Conservation (phyloP, 2,113 vertebrate species). For the Panthera uncia region DNA sequence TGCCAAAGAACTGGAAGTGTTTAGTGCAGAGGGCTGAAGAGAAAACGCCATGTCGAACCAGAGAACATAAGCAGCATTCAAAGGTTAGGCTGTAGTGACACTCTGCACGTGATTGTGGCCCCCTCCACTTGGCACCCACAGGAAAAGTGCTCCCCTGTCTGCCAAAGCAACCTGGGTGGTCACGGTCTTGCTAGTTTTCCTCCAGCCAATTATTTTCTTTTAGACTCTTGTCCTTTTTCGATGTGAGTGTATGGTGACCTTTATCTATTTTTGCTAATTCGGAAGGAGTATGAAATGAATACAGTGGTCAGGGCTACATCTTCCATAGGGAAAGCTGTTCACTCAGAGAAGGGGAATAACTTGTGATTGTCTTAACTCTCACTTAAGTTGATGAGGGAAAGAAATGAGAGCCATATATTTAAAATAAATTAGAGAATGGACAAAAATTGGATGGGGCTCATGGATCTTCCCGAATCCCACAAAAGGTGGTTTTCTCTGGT, state of each 20-base stretch:
- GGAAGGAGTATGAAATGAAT: not conserved
- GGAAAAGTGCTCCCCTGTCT: not conserved
- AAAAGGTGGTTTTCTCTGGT: not conserved
- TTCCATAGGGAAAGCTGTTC: not conserved
- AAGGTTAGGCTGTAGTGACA: conserved; percentile 30
- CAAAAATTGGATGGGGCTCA: not conserved
- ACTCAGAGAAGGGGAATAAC: not conserved
- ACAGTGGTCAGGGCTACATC: not conserved
- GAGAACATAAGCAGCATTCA: not conserved
- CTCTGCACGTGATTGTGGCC: not conserved
- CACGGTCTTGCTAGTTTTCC: not conserved
- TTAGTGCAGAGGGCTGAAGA: conserved; percentile 63
- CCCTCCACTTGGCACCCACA: not conserved
- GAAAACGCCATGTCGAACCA: not conserved
- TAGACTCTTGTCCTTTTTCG: not conserved
- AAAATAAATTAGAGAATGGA: not conserved
- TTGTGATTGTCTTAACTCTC: not conserved
- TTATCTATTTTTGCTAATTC: not conserved
- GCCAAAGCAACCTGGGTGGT: conserved; percentile 59
- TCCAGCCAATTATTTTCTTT: conserved; percentile 37
- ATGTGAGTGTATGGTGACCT: not conserved
- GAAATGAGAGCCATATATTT: not conserved
- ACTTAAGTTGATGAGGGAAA: not conserved
- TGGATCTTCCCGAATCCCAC: not conserved
- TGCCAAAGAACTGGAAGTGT: conserved; percentile 77